Evolutionary conservation across 1,140 invertebrate genomes (phyloP), one percentile per base, ranked within the genome.

Genomic region (Nasonia longicornis): DNA sequence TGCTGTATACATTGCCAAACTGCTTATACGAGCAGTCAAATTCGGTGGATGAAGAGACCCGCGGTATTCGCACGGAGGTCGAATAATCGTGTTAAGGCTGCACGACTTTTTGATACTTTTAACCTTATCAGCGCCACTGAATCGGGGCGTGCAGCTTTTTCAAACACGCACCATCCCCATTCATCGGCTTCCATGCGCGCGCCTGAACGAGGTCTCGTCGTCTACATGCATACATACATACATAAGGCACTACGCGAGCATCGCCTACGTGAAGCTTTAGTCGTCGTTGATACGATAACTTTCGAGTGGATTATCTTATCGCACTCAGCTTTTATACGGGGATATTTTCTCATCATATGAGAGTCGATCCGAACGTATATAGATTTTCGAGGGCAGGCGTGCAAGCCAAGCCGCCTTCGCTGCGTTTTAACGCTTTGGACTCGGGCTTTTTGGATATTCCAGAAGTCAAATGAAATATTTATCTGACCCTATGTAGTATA

Each of bases 231-330:
- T 35, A 35, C 26, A 26, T 26, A 1, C 26, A 35, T 35, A 35
- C 31, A 35, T 35, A 35, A 35, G 31, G 31, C 31, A 35, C 0
- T 35, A 35, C 31, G 31, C 31, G 31, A 35, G 20, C 20, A 64
- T 14, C 12, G 66, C 35, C 22, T 69, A 69, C 12, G 8, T 31
- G 26, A 35, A 69, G 67, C 26, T 69, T 22, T 66, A 66, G 63
- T 16, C 67, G 67, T 35, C 22, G 67, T 69, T 69, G 67, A 69
- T 31, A 69, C 67, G 67, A 69, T 29, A 67, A 67, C 64, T 31
- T 69, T 69, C 67, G 26, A 69, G 67, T 69, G 67, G 67, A 69
- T 69, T 69, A 69, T 69, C 67, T 69, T 69, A 69, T 29, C 67
- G 67, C 29, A 35, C 67, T 69, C 3, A 69, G 29, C 67, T 69